Conservation (phyloP, 2,797 vertebrate species). For the Channallabes apus region DNA sequence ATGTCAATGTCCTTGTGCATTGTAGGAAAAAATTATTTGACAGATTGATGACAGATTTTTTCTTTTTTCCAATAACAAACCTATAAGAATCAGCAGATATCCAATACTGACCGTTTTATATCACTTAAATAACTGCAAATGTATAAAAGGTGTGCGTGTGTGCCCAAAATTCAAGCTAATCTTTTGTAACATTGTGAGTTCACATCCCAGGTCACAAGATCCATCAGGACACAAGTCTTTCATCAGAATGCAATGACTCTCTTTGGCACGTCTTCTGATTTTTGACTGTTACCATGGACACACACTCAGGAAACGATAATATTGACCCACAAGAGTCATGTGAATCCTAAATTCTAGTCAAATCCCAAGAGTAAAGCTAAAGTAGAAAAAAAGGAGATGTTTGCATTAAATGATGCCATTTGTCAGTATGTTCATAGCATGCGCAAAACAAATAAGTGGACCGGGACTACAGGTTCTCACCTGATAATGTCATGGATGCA, state of each 20-base stretch:
- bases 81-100: neutral
- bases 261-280: neutral
- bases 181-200: neutral
- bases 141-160: neutral
- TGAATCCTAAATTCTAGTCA: neutral
- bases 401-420: neutral
- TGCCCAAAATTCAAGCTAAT: neutral
- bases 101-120: neutral
- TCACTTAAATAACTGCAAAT: neutral
- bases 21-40: neutral
- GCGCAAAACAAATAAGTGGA: neutral
- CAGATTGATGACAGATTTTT: neutral
- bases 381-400: neutral
- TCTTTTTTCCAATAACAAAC: neutral
- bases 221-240: neutral
- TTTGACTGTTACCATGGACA: neutral
- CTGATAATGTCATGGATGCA: neutral
- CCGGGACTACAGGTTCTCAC: neutral
- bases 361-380: neutral
- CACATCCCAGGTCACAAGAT: neutral
- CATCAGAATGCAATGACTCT: neutral
- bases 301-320: neutral
- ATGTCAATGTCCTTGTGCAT: neutral
- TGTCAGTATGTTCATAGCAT: neutral
- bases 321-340: neutral